Base-by-base conservation (phyloP, 1,140 invertebrate species). In the Gonatopus flavifemur region DNA sequence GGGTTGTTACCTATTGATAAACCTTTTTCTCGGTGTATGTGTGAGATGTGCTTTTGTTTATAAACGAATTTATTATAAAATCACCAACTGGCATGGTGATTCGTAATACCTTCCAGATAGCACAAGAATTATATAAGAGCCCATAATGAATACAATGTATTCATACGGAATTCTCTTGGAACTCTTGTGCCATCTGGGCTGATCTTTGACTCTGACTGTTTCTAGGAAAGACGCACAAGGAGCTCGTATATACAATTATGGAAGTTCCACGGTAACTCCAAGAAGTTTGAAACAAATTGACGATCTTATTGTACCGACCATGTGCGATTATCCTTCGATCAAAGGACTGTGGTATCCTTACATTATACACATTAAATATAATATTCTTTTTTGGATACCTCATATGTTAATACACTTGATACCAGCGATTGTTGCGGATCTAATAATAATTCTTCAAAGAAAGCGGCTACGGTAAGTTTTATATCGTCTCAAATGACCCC, bases 231-330 rank as follows among this genome's bases (percentile, higher is more conserved):
- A 54, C 2, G 47, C 62, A 3, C 49, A 61, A 21, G 52, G 59
- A 51, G 55, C 67, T n/a, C 66, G 80, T 2, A 81, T 89, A 24
- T 88, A 86, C 66, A 88, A 89, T 68, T 89, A 83, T 65, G 86
- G 86, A 4, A 84, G 83, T 12, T 86, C 82, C 18, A 74, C 70
- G 16, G 81, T 86, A 31, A 84, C 87, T 55, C 83, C 83, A 33
- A 79, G 88, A 6, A 84, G 80, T 6, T 85, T 86, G 80, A 70
- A 74, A 1, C 74, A 83, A 35, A 84, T 84, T 60, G 75, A 79
- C 45, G 42, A 69, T 5, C 59, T 80, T 2, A 81, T 21, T 80
- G 74, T 24, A 18, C 37, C 16, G n/a, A 7, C 19, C 1, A 31
- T 33, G 30, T 55, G 67, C 36, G 15, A 9, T 20, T 50, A 55